These are phyloP conservation scores for Onychorhynchus coronatus DNA, from an alignment of 2,113 vertebrate species.

Conservation along the genomic window DNA sequence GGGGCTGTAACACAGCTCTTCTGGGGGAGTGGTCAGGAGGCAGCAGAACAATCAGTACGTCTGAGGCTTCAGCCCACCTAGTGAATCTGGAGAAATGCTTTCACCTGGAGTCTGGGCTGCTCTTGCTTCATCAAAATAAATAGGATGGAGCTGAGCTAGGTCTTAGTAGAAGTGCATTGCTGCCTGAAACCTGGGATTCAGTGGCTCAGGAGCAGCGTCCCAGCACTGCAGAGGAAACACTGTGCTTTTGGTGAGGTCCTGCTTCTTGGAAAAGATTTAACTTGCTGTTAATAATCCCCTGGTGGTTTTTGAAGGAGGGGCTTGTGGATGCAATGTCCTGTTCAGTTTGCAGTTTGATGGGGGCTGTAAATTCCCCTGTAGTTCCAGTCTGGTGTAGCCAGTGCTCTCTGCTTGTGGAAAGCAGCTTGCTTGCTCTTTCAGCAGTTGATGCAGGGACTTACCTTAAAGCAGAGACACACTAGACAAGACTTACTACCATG, in stretches of 20 bases:
- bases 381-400: not conserved
- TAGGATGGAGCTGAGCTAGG: not conserved
- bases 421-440: not conserved
- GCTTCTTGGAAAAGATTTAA: not conserved
- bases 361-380: not conserved
- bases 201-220: not conserved
- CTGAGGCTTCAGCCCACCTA: not conserved
- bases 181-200: not conserved
- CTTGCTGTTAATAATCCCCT: not conserved
- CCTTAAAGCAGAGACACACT: not conserved
- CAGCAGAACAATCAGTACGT: not conserved
- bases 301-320: not conserved
- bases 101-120: not conserved
- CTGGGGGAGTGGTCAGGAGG: not conserved
- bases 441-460: not conserved
- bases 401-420: not conserved
- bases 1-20: not conserved
- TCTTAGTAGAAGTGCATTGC: rapidly evolving
- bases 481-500: rapidly evolving
- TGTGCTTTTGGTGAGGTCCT: not conserved
- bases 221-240: rapidly evolving
- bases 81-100: not conserved
- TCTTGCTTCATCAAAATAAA: not conserved
- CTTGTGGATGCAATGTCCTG: not conserved
- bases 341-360: not conserved